A percentile compares a stretch with the other conserved stretches of the same genome.
phyloP scores from a whole-genome alignment of 2,797 vertebrate species.

The Pyrrhura leucotis region DNA sequence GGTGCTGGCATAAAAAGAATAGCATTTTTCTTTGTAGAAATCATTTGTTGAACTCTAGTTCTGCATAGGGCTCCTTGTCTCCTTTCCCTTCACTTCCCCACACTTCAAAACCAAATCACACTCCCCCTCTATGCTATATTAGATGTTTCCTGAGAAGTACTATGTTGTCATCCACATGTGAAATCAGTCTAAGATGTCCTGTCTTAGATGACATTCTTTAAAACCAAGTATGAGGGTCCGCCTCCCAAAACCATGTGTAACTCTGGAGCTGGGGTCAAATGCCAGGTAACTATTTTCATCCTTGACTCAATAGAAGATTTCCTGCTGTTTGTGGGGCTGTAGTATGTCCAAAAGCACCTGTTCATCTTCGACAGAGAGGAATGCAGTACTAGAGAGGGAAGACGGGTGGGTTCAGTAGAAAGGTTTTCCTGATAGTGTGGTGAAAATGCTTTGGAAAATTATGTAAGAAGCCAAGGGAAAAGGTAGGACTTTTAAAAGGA shows the following conservation, averaged over 20 bases:
- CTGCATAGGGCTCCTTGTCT: background rate
- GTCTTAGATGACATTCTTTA: background rate
- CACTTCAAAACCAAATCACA: background rate
- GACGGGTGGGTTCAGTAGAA: rapidly evolving
- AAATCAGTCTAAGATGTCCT: background rate
- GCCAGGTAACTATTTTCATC: background rate
- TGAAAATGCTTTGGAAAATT: conserved; percentile 18
- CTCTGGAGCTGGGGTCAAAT: background rate
- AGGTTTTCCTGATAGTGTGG: background rate
- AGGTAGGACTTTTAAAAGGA: background rate
- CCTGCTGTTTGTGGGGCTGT: background rate
- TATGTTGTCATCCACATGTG: background rate
- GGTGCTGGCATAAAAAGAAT: conserved; percentile 71
- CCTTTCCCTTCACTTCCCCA: background rate
- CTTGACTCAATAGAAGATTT: background rate
- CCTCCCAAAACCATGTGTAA: background rate
- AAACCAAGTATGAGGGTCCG: background rate
- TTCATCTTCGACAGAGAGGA: background rate
- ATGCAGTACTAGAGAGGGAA: background rate
- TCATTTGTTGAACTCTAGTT: conserved; percentile 51
- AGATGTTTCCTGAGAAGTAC: background rate
- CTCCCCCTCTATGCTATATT: background rate
- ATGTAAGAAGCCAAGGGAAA: conserved; percentile 12
- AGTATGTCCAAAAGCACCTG: background rate
- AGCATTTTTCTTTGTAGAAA: conserved; percentile 69